Base-by-base conservation (phyloP, 2,797 vertebrate genomes). In the Sphaeramia orbicularis region DNA sequence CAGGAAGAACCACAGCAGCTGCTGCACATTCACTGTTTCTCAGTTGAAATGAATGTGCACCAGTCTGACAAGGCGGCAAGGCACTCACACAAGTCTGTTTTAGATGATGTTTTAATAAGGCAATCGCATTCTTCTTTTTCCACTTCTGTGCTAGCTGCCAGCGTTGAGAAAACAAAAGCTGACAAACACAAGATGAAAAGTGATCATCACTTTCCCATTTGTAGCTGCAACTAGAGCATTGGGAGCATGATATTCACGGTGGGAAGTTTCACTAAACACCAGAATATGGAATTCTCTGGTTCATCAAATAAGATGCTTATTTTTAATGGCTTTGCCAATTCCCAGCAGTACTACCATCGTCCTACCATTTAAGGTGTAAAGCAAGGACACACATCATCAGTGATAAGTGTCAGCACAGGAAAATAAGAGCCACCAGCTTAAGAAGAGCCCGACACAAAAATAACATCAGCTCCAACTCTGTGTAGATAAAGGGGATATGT, bases 251-350 rank as follows among this genome's bases (percentile, higher is more conserved):
- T 65, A 75, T 56, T 71, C 64, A 53, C 66, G 2, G 62, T 58
- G 78, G 48, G 53, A 50, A 14, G 13, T 64, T 60, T 53, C 48
- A 56, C 78, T 80, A 36, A 54, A 54, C 47, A 75, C 15, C 60
- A 40, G 8, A 49, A 47, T 57, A 70, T 1, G 13, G 19, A 19
- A 61, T 30, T 50, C 41, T 71, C 73, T 41, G 61, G 24, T 63
- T 58, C 49, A 27, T 64, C 63, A 67, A 71, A 77, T 80, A 80
- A 70, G 71, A 77, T 63, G 54, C 75, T 80, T 68, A 75, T 72
- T 78, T 80, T 70, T 76, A 86, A 86, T 77, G 82, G 66, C 41
- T 21, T 78, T 14, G 32, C 40, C 16, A 74, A 74, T 75, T 62
- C 48, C 51, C 44, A 47, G 59, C 41, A 42, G 59, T 54, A 7